Conservation (phyloP, 1,140 invertebrate species). For the Drosophila athabasca region DNA sequence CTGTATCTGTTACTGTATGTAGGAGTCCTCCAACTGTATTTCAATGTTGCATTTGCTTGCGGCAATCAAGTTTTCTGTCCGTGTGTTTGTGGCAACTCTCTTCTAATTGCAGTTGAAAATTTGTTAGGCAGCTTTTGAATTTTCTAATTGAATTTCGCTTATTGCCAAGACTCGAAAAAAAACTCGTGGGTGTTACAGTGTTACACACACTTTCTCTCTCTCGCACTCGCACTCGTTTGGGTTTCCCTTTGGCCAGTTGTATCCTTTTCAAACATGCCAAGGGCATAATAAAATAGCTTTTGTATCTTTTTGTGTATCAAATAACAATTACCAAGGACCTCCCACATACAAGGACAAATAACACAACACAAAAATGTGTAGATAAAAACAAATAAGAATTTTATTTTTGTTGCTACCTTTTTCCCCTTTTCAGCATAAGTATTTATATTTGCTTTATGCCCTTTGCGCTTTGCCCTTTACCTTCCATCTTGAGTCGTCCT, state of each 20-base stretch:
- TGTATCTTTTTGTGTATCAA: slow-evolving; percentile 39
- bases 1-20: slow-evolving; percentile 4
- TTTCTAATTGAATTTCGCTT: slow-evolving; percentile 47
- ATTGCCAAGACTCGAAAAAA: slow-evolving; percentile 9
- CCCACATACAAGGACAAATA: background rate
- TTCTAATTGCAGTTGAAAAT: slow-evolving; percentile 46
- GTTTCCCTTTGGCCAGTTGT: background rate
- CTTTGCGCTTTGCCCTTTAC: slow-evolving; percentile 14
- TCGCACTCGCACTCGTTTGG: background rate
- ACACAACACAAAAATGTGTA: background rate
- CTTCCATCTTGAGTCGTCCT: slow-evolving; percentile 18
- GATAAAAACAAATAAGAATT: slow-evolving; percentile 40
- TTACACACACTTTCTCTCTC: no score
- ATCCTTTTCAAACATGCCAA: slow-evolving; percentile 25
- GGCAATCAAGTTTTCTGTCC: slow-evolving; percentile 1
- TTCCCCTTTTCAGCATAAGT: slow-evolving; percentile 13
- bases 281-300: slow-evolving; percentile 33
- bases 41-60: slow-evolving; percentile 22
- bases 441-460: slow-evolving; percentile 46
- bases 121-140: slow-evolving; percentile 35
- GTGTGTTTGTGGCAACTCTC: background rate
- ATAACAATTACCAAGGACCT: slow-evolving; percentile 33
- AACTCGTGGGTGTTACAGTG: no score
- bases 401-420: background rate
- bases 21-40: background rate